Conservation (phyloP, 1,140 invertebrate species). For the Conus betulinus region DNA sequence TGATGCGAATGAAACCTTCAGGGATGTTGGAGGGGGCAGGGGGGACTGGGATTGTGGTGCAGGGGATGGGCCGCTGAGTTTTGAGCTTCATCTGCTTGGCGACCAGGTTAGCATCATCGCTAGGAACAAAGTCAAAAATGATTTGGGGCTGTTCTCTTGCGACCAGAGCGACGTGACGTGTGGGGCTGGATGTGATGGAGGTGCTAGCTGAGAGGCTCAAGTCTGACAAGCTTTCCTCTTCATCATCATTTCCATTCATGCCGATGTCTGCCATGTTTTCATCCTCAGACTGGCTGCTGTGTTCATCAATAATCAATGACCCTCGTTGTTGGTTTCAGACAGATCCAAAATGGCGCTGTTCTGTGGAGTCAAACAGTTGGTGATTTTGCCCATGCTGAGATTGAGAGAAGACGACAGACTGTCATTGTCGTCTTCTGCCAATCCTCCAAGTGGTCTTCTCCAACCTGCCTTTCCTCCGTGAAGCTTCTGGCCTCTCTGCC, state of each 20-base stretch:
- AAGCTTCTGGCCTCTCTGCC: background rate
- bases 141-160: slow-evolving; percentile 60
- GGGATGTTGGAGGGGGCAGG: slow-evolving; percentile 94
- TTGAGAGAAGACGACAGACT: slow-evolving; percentile 64
- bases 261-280: background rate
- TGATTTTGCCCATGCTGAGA: slow-evolving; percentile 40
- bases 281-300: background rate
- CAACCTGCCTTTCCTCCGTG: background rate
- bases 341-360: background rate
- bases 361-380: background rate
- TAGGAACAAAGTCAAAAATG: slow-evolving; percentile 66
- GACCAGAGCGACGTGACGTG: slow-evolving; percentile 51
- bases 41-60: slow-evolving; percentile 12
- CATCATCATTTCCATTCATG: background rate
- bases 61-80: slow-evolving; percentile 28
- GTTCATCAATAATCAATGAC: slow-evolving; percentile 33
- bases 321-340: slow-evolving; percentile 8
- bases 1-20: slow-evolving; percentile 92
- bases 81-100: slow-evolving; percentile 34
- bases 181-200: background rate
- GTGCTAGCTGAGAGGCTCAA: background rate
- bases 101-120: slow-evolving; percentile 35
- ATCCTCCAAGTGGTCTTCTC: slow-evolving; percentile 39
- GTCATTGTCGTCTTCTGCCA: slow-evolving; percentile 42
- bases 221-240: slow-evolving; percentile 3